phyloP scores from a whole-genome alignment of 2,888 invertebrate species.

The Philereme transversata region DNA sequence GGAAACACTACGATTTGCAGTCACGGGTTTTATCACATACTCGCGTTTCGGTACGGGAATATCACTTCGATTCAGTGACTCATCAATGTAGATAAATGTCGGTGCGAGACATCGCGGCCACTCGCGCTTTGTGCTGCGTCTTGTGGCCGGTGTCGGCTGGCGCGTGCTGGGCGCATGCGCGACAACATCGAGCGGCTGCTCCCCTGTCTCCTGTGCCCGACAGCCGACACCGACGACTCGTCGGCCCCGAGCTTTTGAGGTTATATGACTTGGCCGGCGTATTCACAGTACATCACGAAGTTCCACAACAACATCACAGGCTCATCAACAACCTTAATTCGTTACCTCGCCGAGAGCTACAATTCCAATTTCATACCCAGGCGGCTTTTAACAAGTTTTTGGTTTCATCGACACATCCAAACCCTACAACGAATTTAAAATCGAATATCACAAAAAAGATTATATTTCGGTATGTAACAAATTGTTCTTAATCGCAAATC shows the following conservation, averaged over 20 bases:
- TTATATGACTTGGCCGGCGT: constrained; percentile 77
- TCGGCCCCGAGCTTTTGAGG: constrained; percentile 70
- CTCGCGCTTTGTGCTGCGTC: constrained; percentile 73
- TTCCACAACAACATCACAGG: constrained; percentile 64
- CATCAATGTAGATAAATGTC: constrained; percentile 57
- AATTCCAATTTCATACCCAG: constrained; percentile 24
- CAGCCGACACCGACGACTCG: constrained; percentile 44
- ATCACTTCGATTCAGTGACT: constrained; percentile 49
- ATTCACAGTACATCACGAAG: constrained; percentile 51
- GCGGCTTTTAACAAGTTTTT: not conserved
- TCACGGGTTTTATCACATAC: constrained; percentile 68
- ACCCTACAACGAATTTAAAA: not conserved
- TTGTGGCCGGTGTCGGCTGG: constrained; percentile 47
- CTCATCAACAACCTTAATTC: constrained; percentile 46
- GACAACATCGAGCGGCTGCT: constrained; percentile 79
- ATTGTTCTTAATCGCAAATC: constrained; percentile 35
- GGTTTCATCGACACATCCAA: too few relatives aligned
- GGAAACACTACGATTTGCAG: constrained; percentile 66
- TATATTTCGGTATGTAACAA: constrained; percentile 47
- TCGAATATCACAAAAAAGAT: constrained; percentile 38
- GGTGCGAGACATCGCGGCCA: constrained; percentile 64
- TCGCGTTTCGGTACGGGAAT: constrained; percentile 55
- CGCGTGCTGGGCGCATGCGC: constrained; percentile 64
- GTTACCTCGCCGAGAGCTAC: constrained; percentile 39
- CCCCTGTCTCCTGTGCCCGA: constrained; percentile 50